These are phyloP conservation scores for Punctoribates punctum DNA, from an alignment of 2,888 invertebrate genomes.

Conservation along the genomic window DNA sequence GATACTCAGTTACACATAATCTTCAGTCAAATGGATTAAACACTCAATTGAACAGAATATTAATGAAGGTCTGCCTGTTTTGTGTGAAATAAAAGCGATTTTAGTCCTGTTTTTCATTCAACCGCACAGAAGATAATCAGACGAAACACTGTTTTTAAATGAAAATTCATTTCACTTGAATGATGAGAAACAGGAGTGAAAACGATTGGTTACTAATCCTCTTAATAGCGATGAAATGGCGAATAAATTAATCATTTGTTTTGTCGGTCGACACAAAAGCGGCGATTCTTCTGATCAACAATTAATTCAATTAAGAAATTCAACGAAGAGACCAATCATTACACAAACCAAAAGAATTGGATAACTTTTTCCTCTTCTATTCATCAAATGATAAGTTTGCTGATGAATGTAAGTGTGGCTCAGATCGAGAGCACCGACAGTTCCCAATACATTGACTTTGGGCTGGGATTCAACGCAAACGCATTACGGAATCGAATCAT, in stretches of 20 bases:
- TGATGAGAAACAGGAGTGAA: neutral
- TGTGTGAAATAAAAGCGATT: too few relatives aligned
- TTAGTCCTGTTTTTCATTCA: too few relatives aligned
- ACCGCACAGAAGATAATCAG: too few relatives aligned
- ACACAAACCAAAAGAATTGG: slow-evolving; percentile 2
- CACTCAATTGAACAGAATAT: neutral
- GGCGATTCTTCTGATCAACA: too few relatives aligned
- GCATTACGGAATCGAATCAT: neutral
- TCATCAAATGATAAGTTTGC: neutral
- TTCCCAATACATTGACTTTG: slow-evolving; percentile 9
- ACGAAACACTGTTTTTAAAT: neutral
- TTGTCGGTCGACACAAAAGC: too few relatives aligned
- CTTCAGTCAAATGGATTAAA: neutral
- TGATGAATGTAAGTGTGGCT: neutral
- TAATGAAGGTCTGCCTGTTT: neutral
- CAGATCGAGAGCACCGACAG: neutral
- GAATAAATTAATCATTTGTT: too few relatives aligned
- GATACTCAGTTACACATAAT: too few relatives aligned
- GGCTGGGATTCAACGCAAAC: neutral
- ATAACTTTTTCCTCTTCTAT: neutral
- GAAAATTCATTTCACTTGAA: neutral
- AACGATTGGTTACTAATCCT: neutral
- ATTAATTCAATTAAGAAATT: too few relatives aligned
- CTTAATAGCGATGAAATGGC: neutral
- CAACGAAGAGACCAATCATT: neutral